Evolutionary conservation across 2,113 vertebrate species (phyloP).

Genomic region (Lucifuga dentata): DNA sequence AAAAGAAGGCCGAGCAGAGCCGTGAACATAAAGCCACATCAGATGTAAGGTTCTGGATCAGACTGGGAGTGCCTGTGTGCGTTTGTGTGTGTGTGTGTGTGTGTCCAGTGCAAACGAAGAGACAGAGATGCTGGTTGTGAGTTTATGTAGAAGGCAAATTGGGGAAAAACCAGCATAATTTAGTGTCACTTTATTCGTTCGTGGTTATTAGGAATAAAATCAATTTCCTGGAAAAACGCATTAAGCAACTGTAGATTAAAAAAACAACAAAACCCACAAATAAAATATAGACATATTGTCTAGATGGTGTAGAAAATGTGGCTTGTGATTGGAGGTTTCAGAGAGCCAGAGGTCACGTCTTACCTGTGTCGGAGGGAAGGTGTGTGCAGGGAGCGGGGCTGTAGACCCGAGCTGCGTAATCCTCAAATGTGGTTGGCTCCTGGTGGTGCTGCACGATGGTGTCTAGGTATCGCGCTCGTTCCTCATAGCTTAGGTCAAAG

Average conservation of each 20-base stretch:
- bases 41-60: constrained; percentile 19
- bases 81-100: background rate
- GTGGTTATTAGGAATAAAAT: too few relatives aligned
- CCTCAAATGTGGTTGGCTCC: constrained; percentile 96
- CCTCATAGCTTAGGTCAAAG: constrained; percentile 91
- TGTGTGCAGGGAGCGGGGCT: constrained; percentile 95
- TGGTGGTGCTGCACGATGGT: constrained; percentile 96
- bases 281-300: too few relatives aligned
- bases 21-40: constrained; percentile 31
- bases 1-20: constrained; percentile 37
- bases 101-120: background rate
- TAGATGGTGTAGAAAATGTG: background rate
- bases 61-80: constrained; percentile 10
- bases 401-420: constrained; percentile 97
- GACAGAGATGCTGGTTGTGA: too few relatives aligned
- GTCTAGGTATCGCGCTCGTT: constrained; percentile 94
- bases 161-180: too few relatives aligned
- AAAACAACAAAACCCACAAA: too few relatives aligned
- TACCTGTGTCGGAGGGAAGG: constrained; percentile 91
- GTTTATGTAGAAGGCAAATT: too few relatives aligned
- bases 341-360: constrained; percentile 35
- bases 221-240: too few relatives aligned
- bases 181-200: too few relatives aligned
- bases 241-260: too few relatives aligned
- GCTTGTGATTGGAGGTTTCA: background rate